Conservation (phyloP, 2,888 invertebrate genomes). For the Vandiemenella viatica region DNA sequence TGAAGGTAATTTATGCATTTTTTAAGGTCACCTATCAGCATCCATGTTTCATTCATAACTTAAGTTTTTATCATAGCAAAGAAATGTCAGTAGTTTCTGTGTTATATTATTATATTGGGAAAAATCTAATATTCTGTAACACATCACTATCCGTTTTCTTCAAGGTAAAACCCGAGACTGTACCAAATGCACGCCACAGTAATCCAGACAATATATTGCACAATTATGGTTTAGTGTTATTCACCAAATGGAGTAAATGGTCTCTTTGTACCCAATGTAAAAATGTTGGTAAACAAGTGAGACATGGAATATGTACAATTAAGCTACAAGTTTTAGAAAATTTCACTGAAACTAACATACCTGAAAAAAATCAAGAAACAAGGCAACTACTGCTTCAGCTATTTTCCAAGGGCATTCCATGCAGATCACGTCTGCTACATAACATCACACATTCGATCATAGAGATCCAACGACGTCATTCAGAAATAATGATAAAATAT, state of each 20-base stretch:
- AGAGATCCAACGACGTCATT: slow-evolving; percentile 30
- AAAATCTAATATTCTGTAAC: no score
- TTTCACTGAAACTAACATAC: neutral
- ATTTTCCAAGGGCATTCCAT: slow-evolving; percentile 41
- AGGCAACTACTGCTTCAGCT: slow-evolving; percentile 24
- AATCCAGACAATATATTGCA: slow-evolving; percentile 22
- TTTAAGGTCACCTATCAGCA: no score
- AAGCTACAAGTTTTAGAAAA: slow-evolving; percentile 1
- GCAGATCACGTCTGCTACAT: slow-evolving; percentile 38
- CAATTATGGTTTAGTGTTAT: slow-evolving; percentile 30
- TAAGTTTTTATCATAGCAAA: no score
- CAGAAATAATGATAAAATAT: slow-evolving; percentile 38
- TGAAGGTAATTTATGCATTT: no score
- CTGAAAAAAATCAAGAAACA: neutral
- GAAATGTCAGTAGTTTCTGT: no score
- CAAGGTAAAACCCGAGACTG: slow-evolving; percentile 19
- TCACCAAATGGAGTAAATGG: slow-evolving; percentile 47
- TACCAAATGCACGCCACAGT: slow-evolving; percentile 12
- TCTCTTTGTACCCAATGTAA: slow-evolving; percentile 47
- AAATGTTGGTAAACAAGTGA: slow-evolving; percentile 37
- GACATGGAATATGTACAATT: slow-evolving; percentile 45
- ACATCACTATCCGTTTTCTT: no score
- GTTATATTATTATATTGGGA: no score
- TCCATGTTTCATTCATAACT: no score
- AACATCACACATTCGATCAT: slow-evolving; percentile 26